A percentile compares a stretch with the other conserved stretches of the same genome.
Evolutionary conservation across 2,113 vertebrate species (phyloP).

Genomic region (Pygoscelis adeliae): DNA sequence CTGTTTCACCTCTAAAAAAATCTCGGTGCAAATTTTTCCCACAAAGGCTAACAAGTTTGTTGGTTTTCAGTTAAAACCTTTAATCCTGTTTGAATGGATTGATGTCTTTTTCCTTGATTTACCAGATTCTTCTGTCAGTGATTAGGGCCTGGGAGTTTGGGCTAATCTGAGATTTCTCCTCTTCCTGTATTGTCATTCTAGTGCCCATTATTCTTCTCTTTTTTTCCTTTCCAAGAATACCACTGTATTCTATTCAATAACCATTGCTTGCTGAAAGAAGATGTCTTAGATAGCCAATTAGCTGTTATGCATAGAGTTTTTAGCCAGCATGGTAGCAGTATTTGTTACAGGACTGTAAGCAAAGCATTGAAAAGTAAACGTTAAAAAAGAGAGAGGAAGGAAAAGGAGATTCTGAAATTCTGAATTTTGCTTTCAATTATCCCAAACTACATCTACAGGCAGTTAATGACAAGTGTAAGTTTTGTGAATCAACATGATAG

Average conservation of each 20-base stretch:
- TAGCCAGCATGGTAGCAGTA: constrained; percentile 60
- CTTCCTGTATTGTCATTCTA: constrained; percentile 51
- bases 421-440: constrained; percentile 62
- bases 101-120: constrained; percentile 58
- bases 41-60: constrained; percentile 40
- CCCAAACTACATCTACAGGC: constrained; percentile 6
- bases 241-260: constrained; percentile 55
- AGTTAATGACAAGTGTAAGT: constrained; percentile 31
- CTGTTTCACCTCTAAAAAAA: constrained; percentile 18
- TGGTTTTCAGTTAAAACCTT: constrained; percentile 64
- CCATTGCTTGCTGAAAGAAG: constrained; percentile 49
- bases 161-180: constrained; percentile 50
- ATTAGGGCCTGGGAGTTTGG: constrained; percentile 38
- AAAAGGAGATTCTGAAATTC: constrained; percentile 47
- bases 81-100: constrained; percentile 66
- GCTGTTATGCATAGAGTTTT: constrained; percentile 57
- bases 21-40: constrained; percentile 33
- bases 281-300: constrained; percentile 67
- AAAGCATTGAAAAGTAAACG: constrained; percentile 58
- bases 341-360: constrained; percentile 53
- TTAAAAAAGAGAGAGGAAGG: constrained; percentile 35
- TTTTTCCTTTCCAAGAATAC: constrained; percentile 27
- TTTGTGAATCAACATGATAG: constrained; percentile 30
- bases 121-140: constrained; percentile 38
- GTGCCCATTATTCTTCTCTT: constrained; percentile 35